Percentiles rank a stretch among this genome's conserved stretches.
Conservation (phyloP, 1,140 invertebrate species). For the Hyphantria cunea region DNA sequence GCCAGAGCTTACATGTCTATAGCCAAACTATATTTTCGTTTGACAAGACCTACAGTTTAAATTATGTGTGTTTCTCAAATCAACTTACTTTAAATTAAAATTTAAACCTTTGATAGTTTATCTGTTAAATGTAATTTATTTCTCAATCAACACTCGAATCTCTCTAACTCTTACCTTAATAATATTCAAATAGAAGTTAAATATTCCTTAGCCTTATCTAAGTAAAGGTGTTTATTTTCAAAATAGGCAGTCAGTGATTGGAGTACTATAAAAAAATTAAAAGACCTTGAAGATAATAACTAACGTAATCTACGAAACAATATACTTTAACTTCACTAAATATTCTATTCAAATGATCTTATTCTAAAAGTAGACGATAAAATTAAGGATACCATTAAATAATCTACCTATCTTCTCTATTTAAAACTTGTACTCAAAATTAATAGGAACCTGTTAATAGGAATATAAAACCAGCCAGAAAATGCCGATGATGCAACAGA, state of each 20-base stretch:
- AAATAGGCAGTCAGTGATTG: neutral
- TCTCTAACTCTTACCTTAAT: neutral
- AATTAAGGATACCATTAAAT: too few species aligned
- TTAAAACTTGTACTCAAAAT: too few species aligned
- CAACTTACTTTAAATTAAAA: neutral
- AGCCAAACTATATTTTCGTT: constrained; percentile 1
- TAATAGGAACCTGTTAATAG: too few species aligned
- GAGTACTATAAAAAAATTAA: too few species aligned
- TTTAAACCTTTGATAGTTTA: constrained; percentile 4
- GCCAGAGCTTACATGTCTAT: neutral
- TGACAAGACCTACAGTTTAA: neutral
- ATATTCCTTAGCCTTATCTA: constrained; percentile 2
- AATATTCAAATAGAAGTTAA: constrained; percentile 1
- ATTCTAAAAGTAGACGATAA: too few species aligned
- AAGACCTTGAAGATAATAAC: too few species aligned
- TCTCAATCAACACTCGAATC: constrained; percentile 9
- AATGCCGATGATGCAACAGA: neutral
- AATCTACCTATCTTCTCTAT: too few species aligned
- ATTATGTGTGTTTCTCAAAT: neutral
- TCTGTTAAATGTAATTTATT: constrained; percentile 19
- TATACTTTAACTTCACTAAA: too few species aligned
- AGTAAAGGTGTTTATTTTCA: neutral
- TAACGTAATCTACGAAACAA: too few species aligned
- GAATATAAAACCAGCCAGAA: too few species aligned
- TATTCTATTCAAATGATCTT: too few species aligned